phyloP scores from a whole-genome alignment of 2,888 invertebrate genomes.

The Oscheius sp. region DNA sequence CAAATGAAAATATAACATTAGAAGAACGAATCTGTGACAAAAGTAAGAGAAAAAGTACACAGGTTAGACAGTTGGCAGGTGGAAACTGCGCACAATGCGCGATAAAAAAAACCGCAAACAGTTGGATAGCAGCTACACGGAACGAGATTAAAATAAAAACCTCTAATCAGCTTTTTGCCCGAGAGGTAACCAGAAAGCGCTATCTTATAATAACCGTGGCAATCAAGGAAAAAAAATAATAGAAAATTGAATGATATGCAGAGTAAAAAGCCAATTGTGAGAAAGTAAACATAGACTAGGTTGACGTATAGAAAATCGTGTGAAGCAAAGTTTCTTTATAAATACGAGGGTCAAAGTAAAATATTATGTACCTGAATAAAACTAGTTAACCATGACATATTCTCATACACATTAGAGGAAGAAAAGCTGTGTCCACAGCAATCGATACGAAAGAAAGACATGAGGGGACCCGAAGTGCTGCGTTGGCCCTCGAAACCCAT shows the following conservation, averaged over 20 bases:
- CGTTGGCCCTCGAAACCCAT: conserved; percentile 23
- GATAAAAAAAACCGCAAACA: conserved; percentile 26
- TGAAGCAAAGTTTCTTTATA: no score
- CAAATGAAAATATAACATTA: no score
- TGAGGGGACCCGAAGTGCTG: conserved; percentile 29
- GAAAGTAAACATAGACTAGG: no score
- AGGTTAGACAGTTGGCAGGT: conserved; percentile 28
- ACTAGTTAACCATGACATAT: no score
- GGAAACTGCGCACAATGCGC: conserved; percentile 15
- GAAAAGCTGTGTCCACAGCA: conserved; percentile 33
- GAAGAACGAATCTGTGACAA: neutral
- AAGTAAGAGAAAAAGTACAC: conserved; percentile 5
- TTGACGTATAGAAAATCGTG: no score
- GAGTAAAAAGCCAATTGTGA: no score
- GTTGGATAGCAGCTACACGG: neutral
- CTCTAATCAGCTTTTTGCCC: neutral
- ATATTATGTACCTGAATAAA: no score
- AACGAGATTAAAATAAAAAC: neutral
- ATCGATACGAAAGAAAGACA: conserved; percentile 31
- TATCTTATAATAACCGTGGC: no score
- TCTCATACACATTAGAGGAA: conserved; percentile 32
- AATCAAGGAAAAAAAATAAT: no score
- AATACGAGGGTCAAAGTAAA: no score
- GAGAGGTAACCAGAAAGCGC: no score
- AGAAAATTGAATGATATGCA: no score